Evolutionary conservation across 53 echinoderm and acorn worm species (phyloP).

Genomic region (Echinarachnius parma): DNA sequence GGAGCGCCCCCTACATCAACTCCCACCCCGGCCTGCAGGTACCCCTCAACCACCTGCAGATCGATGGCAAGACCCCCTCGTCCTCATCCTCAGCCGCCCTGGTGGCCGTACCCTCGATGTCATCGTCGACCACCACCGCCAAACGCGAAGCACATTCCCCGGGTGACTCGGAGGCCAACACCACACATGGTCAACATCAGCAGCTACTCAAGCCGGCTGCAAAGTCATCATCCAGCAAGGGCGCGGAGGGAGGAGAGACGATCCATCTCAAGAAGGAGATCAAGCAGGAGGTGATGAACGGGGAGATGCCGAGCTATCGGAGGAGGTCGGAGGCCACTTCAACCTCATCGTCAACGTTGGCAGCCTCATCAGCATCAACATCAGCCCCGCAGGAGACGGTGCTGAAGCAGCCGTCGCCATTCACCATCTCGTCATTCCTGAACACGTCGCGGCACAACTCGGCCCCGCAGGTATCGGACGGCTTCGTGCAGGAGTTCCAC

Average conservation of each 20-base stretch:
- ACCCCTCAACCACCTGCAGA: slow-evolving; percentile 30
- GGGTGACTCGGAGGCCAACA: background rate
- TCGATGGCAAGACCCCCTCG: slow-evolving; percentile 11
- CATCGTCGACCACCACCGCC: slow-evolving; percentile 5
- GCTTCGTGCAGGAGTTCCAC: slow-evolving; percentile 97
- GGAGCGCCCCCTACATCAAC: slow-evolving; percentile 22
- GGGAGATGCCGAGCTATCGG: slow-evolving; percentile 30
- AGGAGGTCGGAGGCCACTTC: background rate
- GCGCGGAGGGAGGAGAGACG: background rate
- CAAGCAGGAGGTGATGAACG: slow-evolving; percentile 61
- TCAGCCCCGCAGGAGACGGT: slow-evolving; percentile 37
- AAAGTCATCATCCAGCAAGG: background rate
- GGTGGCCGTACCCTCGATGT: background rate
- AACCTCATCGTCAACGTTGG: background rate
- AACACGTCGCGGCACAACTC: slow-evolving; percentile 46
- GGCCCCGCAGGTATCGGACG: slow-evolving; percentile 57
- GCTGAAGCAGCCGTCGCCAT: slow-evolving; percentile 51
- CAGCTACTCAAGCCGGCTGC: slow-evolving; percentile 32
- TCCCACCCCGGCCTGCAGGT: slow-evolving; percentile 34
- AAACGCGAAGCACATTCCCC: slow-evolving; percentile 31
- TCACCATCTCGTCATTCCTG: slow-evolving; percentile 60
- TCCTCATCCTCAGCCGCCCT: background rate
- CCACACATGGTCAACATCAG: background rate
- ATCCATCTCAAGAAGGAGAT: slow-evolving; percentile 56
- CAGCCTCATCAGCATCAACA: slow-evolving; percentile 7